These are phyloP conservation scores for Vulpes lagopus DNA, from an alignment of 2,113 vertebrate genomes.

Conservation along the genomic window DNA sequence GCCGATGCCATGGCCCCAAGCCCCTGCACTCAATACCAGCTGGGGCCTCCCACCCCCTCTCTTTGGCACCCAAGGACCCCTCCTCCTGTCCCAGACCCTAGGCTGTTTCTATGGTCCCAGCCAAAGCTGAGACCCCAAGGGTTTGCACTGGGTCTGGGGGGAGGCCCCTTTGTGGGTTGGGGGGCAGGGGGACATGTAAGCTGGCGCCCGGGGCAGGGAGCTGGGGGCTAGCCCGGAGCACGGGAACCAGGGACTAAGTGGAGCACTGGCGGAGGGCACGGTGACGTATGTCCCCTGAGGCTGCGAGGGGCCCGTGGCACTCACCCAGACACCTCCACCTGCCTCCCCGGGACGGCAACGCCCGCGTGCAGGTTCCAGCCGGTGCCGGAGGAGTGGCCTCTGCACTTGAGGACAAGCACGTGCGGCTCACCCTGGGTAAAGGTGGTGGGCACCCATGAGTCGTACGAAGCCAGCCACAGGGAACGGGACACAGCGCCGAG, in stretches of 20 bases:
- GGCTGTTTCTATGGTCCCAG: background rate
- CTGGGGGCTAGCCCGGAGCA: background rate
- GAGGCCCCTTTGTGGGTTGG: background rate
- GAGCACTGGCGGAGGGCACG: too few species aligned
- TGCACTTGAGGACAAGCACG: fast-evolving
- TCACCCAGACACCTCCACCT: background rate
- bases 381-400: background rate
- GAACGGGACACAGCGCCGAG: background rate
- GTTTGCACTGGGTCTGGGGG: background rate
- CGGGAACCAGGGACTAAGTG: background rate
- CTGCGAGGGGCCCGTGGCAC: background rate
- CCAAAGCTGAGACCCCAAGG: background rate
- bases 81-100: background rate
- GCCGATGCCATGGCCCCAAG: background rate
- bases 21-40: background rate
- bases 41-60: fast-evolving
- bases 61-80: background rate
- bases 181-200: background rate
- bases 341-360: background rate
- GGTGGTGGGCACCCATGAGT: background rate
- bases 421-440: background rate
- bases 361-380: background rate
- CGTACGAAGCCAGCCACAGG: background rate
- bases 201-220: background rate
- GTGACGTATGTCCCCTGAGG: background rate